Percentiles rank a stretch among this genome's conserved stretches.
Conservation (phyloP, 2,113 vertebrate genomes). For the Lethenteron camtschaticum region DNA sequence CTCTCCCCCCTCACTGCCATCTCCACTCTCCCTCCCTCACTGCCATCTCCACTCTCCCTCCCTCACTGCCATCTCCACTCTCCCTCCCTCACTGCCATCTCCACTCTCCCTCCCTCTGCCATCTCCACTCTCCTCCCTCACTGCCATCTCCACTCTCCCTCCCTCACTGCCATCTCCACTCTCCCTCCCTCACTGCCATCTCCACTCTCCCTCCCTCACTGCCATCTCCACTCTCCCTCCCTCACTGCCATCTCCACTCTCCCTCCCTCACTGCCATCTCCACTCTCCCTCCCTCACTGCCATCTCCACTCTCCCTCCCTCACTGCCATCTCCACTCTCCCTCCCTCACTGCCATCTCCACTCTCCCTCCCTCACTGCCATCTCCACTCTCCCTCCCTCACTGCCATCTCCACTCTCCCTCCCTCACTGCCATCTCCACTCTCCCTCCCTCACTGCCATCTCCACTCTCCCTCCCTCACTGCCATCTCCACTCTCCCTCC, state of each 20-base stretch:
- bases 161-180: neutral
- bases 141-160: neutral
- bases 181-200: neutral
- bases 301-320: neutral
- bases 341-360: neutral
- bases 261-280: neutral
- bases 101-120: neutral
- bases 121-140: neutral
- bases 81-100: neutral
- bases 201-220: neutral
- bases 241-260: neutral
- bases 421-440: neutral
- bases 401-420: neutral
- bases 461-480: neutral
- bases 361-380: neutral
- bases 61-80: neutral
- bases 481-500: neutral
- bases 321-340: neutral
- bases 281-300: neutral
- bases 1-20: neutral
- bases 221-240: neutral
- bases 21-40: neutral
- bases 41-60: neutral
- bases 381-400: neutral
- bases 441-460: neutral